These are phyloP conservation scores for Pristionchus exspectatus DNA, from an alignment of 2,888 invertebrate species.

Conservation along the genomic window DNA sequence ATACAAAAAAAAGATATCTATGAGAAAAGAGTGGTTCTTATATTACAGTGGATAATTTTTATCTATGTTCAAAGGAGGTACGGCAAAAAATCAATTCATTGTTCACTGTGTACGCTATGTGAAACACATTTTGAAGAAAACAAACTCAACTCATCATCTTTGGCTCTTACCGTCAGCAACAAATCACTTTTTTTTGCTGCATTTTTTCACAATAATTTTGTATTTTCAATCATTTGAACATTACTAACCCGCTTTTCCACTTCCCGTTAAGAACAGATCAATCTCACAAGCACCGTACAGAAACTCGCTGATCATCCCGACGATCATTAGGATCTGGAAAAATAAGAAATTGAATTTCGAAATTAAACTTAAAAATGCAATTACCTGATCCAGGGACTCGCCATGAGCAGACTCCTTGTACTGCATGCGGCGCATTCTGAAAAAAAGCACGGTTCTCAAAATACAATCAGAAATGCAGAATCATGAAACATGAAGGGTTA, in stretches of 20 bases:
- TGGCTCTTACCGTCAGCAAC: no score
- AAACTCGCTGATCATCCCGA: constrained; percentile 75
- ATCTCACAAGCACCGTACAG: constrained; percentile 66
- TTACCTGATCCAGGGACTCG: constrained; percentile 71
- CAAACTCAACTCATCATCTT: no score
- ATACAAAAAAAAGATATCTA: no score
- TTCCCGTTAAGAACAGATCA: constrained; percentile 41
- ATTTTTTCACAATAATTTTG: background rate
- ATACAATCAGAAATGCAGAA: background rate
- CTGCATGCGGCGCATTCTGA: constrained; percentile 74
- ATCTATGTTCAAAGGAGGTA: no score
- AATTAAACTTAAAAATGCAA: background rate
- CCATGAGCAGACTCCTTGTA: constrained; percentile 73
- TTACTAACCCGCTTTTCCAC: background rate
- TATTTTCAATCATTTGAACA: background rate
- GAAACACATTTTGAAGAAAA: no score
- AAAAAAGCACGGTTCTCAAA: background rate
- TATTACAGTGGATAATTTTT: no score
- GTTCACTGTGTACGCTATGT: no score
- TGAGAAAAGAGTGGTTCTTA: no score
- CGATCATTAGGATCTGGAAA: constrained; percentile 70
- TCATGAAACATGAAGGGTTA: no score
- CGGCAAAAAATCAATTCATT: no score
- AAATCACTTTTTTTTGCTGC: background rate
- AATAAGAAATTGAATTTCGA: constrained; percentile 47